These are phyloP conservation scores for Hypselothyrea guttata DNA, from an alignment of 2,888 invertebrate genomes.

Conservation along the genomic window DNA sequence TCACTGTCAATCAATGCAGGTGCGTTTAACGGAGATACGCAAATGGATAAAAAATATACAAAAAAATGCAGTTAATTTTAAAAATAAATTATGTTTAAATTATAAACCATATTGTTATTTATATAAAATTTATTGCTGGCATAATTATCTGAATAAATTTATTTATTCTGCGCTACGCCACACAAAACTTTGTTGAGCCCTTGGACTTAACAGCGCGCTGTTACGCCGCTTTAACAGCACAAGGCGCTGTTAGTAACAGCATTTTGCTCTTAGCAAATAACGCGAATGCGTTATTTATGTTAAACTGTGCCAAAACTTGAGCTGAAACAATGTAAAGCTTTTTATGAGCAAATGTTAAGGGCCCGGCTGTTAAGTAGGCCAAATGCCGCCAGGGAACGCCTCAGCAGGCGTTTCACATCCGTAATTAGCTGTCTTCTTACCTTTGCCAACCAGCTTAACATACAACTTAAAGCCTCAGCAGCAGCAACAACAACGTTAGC, in stretches of 20 bases:
- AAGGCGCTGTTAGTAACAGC: slow-evolving; percentile 34
- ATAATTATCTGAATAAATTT: neutral
- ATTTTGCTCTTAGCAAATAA: slow-evolving; percentile 50
- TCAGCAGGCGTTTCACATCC: slow-evolving; percentile 14
- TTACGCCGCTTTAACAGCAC: slow-evolving; percentile 1
- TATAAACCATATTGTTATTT: neutral
- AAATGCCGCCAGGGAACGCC: neutral
- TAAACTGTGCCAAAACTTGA: slow-evolving; percentile 49
- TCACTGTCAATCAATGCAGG: slow-evolving; percentile 48
- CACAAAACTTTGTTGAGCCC: slow-evolving; percentile 19
- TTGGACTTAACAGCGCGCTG: slow-evolving; percentile 15
- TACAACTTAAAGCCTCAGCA: slow-evolving; percentile 25
- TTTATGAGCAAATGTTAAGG: slow-evolving; percentile 35
- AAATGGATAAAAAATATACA: neutral
- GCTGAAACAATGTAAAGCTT: slow-evolving; percentile 13
- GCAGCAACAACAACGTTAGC: slow-evolving; percentile 2
- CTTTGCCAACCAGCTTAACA: slow-evolving; percentile 8
- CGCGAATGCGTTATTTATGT: slow-evolving; percentile 20
- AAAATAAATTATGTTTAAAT: neutral
- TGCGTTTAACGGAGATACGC: slow-evolving; percentile 9
- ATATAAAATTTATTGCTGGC: no score
- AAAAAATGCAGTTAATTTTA: neutral
- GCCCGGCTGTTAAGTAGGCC: slow-evolving; percentile 40
- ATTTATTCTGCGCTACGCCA: neutral
- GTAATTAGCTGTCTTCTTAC: slow-evolving; percentile 30